These are phyloP conservation scores for Nasua narica DNA, from an alignment of 2,797 vertebrate species.

Conservation along the genomic window DNA sequence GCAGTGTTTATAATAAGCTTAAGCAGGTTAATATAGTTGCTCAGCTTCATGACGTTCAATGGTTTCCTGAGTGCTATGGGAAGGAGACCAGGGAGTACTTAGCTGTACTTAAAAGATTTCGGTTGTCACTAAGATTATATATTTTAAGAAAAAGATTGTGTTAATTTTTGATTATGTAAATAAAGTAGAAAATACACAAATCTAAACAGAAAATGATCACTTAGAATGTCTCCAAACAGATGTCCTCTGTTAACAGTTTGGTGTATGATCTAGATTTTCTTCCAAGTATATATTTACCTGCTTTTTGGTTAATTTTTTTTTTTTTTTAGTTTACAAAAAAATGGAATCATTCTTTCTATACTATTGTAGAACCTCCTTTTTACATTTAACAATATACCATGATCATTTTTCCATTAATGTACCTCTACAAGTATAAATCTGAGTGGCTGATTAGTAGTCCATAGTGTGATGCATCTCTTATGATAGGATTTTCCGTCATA, in stretches of 20 bases:
- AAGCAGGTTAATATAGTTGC: background rate
- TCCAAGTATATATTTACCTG: background rate
- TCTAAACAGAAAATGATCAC: background rate
- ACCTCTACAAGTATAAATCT: background rate
- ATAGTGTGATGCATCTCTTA: background rate
- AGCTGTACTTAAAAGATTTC: background rate
- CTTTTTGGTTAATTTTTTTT: background rate
- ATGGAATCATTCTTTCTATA: background rate
- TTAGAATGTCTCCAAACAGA: background rate
- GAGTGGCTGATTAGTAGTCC: background rate
- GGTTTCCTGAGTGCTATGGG: background rate
- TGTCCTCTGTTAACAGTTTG: background rate
- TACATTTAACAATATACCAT: background rate
- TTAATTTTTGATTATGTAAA: constrained; percentile 1
- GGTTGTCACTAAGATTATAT: background rate
- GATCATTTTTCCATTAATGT: background rate
- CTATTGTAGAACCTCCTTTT: background rate
- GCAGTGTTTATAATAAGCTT: background rate
- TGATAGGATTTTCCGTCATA: background rate
- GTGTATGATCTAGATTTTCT: background rate
- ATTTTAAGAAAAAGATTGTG: background rate
- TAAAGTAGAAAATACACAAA: background rate
- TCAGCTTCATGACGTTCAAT: background rate
- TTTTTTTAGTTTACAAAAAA: background rate
- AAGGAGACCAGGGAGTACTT: background rate